A percentile compares a stretch with the other conserved stretches of the same genome.
Conservation (phyloP, 2,797 vertebrate species). For the Hephaestus fuliginosus region DNA sequence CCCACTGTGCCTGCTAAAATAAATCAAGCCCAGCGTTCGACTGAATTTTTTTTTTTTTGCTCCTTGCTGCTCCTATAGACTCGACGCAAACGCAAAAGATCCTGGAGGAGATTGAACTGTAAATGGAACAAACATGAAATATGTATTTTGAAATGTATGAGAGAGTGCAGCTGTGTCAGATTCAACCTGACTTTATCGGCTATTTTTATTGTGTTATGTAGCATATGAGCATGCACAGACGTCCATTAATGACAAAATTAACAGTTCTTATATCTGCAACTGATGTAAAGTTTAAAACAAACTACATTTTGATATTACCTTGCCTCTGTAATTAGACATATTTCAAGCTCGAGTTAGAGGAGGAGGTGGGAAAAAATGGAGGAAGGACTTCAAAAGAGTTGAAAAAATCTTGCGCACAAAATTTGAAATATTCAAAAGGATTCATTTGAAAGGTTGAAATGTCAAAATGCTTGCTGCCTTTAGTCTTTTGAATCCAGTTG, state of each 20-base stretch:
- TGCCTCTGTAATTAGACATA: background rate
- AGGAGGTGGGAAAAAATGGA: background rate
- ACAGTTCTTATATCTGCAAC: background rate
- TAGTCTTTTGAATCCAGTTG: background rate
- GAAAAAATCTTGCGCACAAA: background rate
- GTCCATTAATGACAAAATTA: background rate
- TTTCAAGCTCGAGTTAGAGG: background rate
- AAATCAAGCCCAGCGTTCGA: conserved; percentile 43
- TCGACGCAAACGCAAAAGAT: conserved; percentile 16
- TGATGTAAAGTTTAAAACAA: background rate
- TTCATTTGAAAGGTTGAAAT: background rate
- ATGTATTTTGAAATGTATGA: background rate
- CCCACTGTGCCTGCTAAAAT: conserved; percentile 54
- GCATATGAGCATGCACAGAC: too few species aligned
- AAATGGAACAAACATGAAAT: background rate
- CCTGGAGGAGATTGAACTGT: background rate
- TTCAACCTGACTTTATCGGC: background rate
- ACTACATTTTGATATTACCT: background rate
- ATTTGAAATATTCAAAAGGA: background rate
- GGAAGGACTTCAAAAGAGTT: background rate
- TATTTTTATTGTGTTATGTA: background rate
- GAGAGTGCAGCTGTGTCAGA: background rate
- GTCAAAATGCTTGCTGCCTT: background rate
- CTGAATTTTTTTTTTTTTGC: conserved; percentile 12
- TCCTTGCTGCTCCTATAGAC: conserved; percentile 24